Conservation (phyloP, 1,140 invertebrate species). For the Ridgeia piscesae region DNA sequence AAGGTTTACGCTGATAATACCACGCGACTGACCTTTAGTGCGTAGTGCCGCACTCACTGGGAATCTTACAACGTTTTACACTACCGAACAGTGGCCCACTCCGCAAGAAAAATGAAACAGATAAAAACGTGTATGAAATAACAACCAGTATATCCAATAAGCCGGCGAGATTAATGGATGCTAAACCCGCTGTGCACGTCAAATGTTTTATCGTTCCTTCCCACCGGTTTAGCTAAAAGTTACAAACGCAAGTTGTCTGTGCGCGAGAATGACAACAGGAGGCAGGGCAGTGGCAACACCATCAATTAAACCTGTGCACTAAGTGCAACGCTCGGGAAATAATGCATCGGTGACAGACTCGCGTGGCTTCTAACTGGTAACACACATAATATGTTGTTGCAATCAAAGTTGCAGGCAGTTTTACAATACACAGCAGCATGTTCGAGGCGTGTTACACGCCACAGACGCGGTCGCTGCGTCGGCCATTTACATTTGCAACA, state of each 20-base stretch:
- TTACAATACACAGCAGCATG: not conserved
- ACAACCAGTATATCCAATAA: not conserved
- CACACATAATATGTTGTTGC: not conserved
- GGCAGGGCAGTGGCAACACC: too few relatives aligned
- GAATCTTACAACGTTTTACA: not conserved
- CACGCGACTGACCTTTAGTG: not conserved
- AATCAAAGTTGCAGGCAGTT: conserved; percentile 5
- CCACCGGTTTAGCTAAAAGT: not conserved
- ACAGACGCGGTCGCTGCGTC: not conserved
- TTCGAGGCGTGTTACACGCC: not conserved
- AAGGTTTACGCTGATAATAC: not conserved
- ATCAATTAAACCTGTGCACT: not conserved
- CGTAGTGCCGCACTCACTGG: not conserved
- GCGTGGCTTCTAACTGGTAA: not conserved
- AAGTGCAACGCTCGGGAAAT: not conserved
- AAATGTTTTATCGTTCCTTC: not conserved
- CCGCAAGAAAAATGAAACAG: not conserved
- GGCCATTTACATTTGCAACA: not conserved
- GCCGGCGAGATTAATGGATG: not conserved
- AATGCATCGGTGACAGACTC: not conserved
- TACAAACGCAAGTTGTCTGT: not conserved
- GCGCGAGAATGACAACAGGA: not conserved
- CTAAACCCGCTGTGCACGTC: not conserved
- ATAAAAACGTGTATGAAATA: not conserved
- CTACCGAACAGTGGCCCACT: not conserved